These are phyloP conservation scores for Panthera tigris DNA, from an alignment of 2,113 vertebrate genomes.

Conservation along the genomic window DNA sequence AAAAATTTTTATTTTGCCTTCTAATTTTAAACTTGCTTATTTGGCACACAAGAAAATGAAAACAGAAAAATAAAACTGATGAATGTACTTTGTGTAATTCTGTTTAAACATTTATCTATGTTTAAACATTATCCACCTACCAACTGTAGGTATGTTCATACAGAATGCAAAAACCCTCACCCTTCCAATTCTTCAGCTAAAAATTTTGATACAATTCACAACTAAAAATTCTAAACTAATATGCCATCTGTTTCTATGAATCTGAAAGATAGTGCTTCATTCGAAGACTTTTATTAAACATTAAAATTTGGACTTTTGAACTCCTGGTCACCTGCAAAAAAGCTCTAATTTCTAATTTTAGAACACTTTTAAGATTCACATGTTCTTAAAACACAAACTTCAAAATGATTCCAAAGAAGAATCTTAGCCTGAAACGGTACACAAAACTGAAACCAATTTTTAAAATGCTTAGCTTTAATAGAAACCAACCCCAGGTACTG, in stretches of 20 bases:
- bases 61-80: neutral
- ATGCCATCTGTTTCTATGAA: neutral
- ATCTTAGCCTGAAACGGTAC: neutral
- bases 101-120: conserved; percentile 18
- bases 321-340: neutral
- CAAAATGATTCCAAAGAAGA: conserved; percentile 18
- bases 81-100: neutral
- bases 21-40: conserved; percentile 23
- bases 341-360: neutral
- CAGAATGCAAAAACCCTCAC: neutral
- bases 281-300: neutral
- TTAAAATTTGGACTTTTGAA: neutral
- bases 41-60: neutral
- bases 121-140: neutral
- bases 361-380: neutral
- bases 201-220: neutral
- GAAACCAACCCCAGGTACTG: neutral
- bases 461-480: neutral
- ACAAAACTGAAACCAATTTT: neutral
- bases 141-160: neutral
- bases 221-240: neutral
- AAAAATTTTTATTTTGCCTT: neutral
- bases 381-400: neutral
- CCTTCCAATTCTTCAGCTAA: conserved; percentile 40
- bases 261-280: conserved; percentile 25